Conservation (phyloP, 2,113 vertebrate species). For the Dascyllus trimaculatus region DNA sequence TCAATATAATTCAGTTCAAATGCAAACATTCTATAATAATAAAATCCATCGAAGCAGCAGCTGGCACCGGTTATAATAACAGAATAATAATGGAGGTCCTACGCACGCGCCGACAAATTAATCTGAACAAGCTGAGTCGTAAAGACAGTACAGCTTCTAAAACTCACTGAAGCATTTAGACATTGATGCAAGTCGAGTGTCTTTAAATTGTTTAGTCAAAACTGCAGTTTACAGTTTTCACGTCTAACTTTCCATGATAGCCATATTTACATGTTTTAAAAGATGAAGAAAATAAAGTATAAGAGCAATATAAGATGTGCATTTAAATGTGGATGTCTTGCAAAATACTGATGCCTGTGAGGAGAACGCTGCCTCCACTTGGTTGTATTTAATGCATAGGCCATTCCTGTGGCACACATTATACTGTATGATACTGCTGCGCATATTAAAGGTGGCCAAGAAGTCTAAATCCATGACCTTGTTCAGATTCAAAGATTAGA, state of each 20-base stretch:
- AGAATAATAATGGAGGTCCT: not conserved
- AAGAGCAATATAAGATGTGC: not conserved
- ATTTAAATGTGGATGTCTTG: conserved; percentile 33
- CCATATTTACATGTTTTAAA: no score
- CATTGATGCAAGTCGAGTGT: not conserved
- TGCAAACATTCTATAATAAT: conserved; percentile 5
- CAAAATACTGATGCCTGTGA: conserved; percentile 35
- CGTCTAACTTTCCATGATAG: no score
- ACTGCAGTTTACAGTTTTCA: not conserved
- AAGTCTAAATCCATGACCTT: not conserved
- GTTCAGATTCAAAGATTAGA: conserved; percentile 6
- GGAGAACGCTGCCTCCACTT: conserved; percentile 72
- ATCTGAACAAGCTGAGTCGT: conserved; percentile 14
- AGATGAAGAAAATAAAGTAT: not conserved
- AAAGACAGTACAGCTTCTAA: conserved; percentile 34
- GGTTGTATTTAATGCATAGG: conserved; percentile 56
- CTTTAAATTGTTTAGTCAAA: conserved; percentile 1
- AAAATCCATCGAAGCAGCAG: conserved; percentile 11
- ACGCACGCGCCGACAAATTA: conserved; percentile 26
- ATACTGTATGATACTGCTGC: not conserved
- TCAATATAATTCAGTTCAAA: conserved; percentile 7
- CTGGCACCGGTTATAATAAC: conserved; percentile 1
- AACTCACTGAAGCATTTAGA: conserved; percentile 23
- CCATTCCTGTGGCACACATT: conserved; percentile 31
- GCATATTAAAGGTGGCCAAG: not conserved